A percentile compares a stretch with the other conserved stretches of the same genome.
Evolutionary conservation across 2,797 vertebrate genomes (phyloP).

Genomic region (Hirundo rustica): DNA sequence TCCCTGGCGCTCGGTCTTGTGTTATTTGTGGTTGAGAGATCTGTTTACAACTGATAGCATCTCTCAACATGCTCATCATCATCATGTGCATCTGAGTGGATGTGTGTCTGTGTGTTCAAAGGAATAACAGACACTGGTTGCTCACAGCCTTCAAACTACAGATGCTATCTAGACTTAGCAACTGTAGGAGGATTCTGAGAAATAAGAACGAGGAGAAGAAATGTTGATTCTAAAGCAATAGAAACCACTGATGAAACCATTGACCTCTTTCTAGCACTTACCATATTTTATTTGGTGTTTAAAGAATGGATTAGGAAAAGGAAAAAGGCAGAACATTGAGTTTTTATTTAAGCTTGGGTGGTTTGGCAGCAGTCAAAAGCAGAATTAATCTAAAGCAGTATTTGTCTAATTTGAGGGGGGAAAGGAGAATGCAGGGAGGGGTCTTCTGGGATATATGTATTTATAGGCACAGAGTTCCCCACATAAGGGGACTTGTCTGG

Average conservation of each 20-base stretch:
- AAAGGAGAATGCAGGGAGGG: neutral
- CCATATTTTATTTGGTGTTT: neutral
- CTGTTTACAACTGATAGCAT: conserved; percentile 21
- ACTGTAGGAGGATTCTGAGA: neutral
- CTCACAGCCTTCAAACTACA: neutral
- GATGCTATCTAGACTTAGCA: neutral
- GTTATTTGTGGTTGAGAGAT: neutral
- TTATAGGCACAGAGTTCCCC: neutral
- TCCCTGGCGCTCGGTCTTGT: neutral
- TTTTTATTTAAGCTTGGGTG: neutral
- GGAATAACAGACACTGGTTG: neutral
- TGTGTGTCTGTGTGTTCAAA: neutral
- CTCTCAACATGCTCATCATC: neutral
- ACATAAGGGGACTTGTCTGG: neutral
- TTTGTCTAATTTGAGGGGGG: neutral
- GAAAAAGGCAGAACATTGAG: neutral
- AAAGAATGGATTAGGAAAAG: neutral
- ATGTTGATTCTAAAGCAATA: neutral
- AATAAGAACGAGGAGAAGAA: neutral
- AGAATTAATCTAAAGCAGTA: neutral
- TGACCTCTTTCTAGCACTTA: neutral
- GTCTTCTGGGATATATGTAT: neutral
- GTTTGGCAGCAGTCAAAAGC: neutral
- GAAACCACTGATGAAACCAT: neutral
- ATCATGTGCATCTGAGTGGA: neutral